These are phyloP conservation scores for Ptychochromis oligacanthus DNA, from an alignment of 2,113 vertebrate genomes.

Conservation along the genomic window DNA sequence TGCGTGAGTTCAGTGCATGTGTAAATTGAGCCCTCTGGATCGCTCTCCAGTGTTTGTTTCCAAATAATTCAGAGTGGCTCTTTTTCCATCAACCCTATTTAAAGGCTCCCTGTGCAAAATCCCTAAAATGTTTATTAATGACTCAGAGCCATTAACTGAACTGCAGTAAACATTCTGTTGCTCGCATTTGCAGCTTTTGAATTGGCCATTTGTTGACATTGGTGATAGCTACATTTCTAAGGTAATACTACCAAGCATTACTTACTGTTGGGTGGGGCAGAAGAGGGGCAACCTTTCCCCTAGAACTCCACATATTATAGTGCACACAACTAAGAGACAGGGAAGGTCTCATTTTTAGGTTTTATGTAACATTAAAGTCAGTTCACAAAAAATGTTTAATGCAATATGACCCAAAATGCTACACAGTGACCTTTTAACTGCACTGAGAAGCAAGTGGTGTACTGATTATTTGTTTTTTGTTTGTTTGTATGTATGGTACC, in stretches of 20 bases:
- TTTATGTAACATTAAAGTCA: background rate
- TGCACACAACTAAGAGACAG: background rate
- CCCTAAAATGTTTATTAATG: no score
- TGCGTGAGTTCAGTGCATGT: slow-evolving; percentile 83
- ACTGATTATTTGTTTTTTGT: slow-evolving; percentile 19
- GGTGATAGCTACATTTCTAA: no score
- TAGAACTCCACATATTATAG: background rate
- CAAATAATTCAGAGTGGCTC: background rate
- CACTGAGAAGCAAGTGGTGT: background rate
- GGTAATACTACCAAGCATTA: no score
- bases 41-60: background rate
- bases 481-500: slow-evolving; percentile 31
- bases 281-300: no score
- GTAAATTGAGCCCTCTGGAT: background rate
- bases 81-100: background rate
- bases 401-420: background rate
- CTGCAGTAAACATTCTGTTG: no score
- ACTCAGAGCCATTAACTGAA: no score
- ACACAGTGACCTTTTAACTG: background rate
- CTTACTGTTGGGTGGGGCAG: no score
- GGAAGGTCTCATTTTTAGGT: background rate
- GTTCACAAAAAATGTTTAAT: no score
- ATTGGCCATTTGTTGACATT: no score
- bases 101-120: background rate
- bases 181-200: no score